Conservation (phyloP, 2,113 vertebrate species). For the Sphaerodactylus townsendi region DNA sequence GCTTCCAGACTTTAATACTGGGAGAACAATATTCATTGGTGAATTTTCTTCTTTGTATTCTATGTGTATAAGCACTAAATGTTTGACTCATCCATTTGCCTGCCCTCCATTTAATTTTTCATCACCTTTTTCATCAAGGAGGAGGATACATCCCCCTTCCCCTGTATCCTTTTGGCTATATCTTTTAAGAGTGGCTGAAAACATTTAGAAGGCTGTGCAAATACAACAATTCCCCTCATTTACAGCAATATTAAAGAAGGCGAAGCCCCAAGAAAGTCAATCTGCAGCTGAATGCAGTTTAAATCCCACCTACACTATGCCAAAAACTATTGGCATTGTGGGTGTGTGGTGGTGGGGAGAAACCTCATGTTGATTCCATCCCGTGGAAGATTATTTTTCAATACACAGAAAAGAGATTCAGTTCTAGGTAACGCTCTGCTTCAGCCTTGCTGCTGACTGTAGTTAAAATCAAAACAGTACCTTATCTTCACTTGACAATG, state of each 20-base stretch:
- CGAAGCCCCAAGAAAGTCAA: not conserved
- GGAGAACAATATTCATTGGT: no score
- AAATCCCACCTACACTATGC: constrained; percentile 36
- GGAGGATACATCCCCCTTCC: not conserved
- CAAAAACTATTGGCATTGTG: constrained; percentile 5
- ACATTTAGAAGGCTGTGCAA: no score
- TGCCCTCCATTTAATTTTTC: not conserved
- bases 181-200: no score
- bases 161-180: constrained; percentile 32
- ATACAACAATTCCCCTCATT: no score
- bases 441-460: no score
- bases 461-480: no score
- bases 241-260: no score
- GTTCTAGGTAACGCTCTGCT: no score
- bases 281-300: constrained; percentile 29
- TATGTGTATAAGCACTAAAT: no score
- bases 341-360: not conserved
- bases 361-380: not conserved
- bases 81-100: constrained; percentile 25
- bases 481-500: no score
- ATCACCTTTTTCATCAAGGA: not conserved
- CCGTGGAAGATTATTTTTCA: constrained; percentile 30
- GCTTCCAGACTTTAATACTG: no score
- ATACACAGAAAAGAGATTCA: constrained; percentile 17
- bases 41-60: no score